Conservation (phyloP, 1,140 invertebrate species). For the Bradynema listronoti region DNA sequence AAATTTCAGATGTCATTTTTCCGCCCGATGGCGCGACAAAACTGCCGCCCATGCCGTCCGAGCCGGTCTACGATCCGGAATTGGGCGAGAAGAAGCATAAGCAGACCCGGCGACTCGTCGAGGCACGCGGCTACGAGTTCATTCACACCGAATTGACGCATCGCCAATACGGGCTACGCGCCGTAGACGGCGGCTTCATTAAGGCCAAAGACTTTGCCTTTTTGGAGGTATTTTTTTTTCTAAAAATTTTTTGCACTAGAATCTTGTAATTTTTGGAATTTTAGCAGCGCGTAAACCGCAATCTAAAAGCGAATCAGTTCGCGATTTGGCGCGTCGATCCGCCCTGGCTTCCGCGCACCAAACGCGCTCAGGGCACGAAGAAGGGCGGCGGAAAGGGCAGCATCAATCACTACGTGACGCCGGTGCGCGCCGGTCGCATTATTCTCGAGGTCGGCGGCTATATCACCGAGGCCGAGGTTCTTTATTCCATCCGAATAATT, state of each 20-base stretch:
- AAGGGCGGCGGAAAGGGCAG: constrained; percentile 91
- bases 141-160: constrained; percentile 42
- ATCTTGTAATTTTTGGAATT: constrained; percentile 6
- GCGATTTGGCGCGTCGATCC: constrained; percentile 87
- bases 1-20: constrained; percentile 50
- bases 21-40: constrained; percentile 52
- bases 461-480: constrained; percentile 77
- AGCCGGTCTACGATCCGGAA: constrained; percentile 46
- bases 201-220: constrained; percentile 48
- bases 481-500: no score
- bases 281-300: constrained; percentile 53
- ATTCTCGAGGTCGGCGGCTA: constrained; percentile 88
- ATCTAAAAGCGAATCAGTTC: constrained; percentile 61
- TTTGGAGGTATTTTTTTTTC: constrained; percentile 38
- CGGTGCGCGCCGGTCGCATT: constrained; percentile 79
- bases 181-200: constrained; percentile 50
- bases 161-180: constrained; percentile 50
- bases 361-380: constrained; percentile 71
- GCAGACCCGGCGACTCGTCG: constrained; percentile 46
- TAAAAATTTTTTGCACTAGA: background rate
- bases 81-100: constrained; percentile 48
- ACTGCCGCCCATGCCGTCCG: constrained; percentile 49
- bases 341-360: constrained; percentile 82
- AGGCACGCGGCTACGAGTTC: constrained; percentile 51
- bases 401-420: constrained; percentile 92